These are phyloP conservation scores for Oscheius sp. DNA, from an alignment of 2,888 invertebrate genomes.

Conservation along the genomic window DNA sequence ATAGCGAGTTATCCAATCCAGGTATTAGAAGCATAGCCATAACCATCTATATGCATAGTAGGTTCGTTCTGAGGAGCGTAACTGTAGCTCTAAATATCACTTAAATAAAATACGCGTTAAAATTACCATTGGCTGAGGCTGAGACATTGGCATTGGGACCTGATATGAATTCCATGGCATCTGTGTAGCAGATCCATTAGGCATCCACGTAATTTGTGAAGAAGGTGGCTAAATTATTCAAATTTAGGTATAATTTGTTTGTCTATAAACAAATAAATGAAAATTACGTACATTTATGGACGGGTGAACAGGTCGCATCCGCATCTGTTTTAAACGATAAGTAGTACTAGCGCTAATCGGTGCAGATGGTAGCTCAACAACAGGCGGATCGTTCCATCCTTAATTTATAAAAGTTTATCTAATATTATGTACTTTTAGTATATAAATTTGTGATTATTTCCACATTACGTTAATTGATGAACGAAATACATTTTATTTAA, in stretches of 20 bases:
- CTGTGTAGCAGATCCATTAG: neutral
- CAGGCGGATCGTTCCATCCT: constrained; percentile 63
- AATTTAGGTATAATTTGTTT: neutral
- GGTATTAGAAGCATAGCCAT: too few species aligned
- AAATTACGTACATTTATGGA: constrained; percentile 45
- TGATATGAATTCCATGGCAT: too few species aligned
- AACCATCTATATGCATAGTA: too few species aligned
- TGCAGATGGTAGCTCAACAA: constrained; percentile 27
- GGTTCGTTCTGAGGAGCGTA: too few species aligned
- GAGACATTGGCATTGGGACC: too few species aligned
- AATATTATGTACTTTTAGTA: too few species aligned
- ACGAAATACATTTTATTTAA: neutral
- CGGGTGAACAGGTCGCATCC: constrained; percentile 50
- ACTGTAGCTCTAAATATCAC: too few species aligned
- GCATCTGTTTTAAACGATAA: constrained; percentile 43
- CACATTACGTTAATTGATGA: neutral
- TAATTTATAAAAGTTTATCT: constrained; percentile 23
- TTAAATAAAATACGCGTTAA: too few species aligned
- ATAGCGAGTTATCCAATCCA: too few species aligned
- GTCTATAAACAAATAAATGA: neutral
- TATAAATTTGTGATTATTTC: neutral
- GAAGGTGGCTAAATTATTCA: neutral
- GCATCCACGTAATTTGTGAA: neutral
- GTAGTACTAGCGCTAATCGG: constrained; percentile 1
- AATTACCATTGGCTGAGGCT: neutral